phyloP scores from a whole-genome alignment of 1,140 invertebrate genomes.

The Varroa destructor region DNA sequence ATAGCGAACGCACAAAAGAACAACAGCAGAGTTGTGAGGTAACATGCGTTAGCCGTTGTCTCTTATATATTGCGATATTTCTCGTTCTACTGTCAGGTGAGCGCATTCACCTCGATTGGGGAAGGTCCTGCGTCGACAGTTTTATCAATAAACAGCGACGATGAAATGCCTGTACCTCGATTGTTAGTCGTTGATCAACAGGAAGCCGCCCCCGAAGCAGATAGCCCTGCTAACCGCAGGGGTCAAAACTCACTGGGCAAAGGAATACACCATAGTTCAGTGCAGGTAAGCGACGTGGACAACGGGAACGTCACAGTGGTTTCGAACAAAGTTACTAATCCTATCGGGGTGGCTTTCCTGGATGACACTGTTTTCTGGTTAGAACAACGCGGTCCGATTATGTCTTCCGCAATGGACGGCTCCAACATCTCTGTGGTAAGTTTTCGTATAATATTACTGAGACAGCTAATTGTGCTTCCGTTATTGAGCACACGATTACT shows the following conservation, averaged over 20 bases:
- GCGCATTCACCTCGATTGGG: conserved; percentile 60
- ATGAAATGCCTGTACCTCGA: conserved; percentile 59
- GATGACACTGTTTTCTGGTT: conserved; percentile 69
- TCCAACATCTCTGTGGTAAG: conserved; percentile 45
- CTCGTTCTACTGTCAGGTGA: conserved; percentile 43
- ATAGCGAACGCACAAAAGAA: too few species aligned
- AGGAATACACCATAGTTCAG: conserved; percentile 43
- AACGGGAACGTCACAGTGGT: conserved; percentile 42
- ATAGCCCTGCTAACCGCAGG: too few species aligned
- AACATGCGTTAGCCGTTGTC: too few species aligned
- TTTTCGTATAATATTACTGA: neutral
- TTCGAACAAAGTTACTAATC: conserved; percentile 37
- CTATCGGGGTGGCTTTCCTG: conserved; percentile 39
- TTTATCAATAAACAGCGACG: conserved; percentile 48
- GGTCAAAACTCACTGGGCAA: too few species aligned
- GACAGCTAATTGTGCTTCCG: too few species aligned
- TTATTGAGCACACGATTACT: too few species aligned
- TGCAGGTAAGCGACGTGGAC: conserved; percentile 60
- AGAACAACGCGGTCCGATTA: conserved; percentile 60
- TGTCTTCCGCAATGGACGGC: conserved; percentile 50
- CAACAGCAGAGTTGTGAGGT: too few species aligned
- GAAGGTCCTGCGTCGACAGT: conserved; percentile 52
- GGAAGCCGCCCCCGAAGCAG: too few species aligned
- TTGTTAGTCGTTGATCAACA: conserved; percentile 53
- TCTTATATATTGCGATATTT: too few species aligned